phyloP scores from a whole-genome alignment of 2,113 vertebrate species.

The Microcebus griseorufus region DNA sequence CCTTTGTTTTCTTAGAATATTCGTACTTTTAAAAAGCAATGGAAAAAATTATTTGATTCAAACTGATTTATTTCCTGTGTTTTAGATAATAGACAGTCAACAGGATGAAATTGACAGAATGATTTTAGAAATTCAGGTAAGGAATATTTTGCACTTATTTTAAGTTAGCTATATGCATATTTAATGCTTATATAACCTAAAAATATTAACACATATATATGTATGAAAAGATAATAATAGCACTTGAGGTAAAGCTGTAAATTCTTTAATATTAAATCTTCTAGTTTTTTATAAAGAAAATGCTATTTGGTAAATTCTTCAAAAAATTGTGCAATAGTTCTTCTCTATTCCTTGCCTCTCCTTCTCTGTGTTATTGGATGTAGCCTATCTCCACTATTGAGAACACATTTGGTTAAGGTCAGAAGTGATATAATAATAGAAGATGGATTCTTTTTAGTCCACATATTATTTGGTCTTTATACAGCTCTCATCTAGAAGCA shows the following conservation, averaged over 20 bases:
- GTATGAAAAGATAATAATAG: neutral
- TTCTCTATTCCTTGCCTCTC: neutral
- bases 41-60: neutral
- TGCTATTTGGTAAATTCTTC: slow-evolving; percentile 11
- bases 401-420: neutral
- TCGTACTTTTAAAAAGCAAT: slow-evolving; percentile 39
- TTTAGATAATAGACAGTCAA: slow-evolving; percentile 92
- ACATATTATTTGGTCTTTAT: neutral
- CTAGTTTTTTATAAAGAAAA: neutral
- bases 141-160: slow-evolving; percentile 58
- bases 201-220: neutral
- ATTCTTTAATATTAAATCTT: slow-evolving; percentile 8
- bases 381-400: neutral
- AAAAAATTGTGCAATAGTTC: neutral
- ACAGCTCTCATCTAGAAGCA: neutral
- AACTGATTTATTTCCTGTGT: slow-evolving; percentile 61
- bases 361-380: neutral
- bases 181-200: neutral
- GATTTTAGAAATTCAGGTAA: slow-evolving; percentile 89
- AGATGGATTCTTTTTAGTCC: neutral
- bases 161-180: neutral
- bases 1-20: slow-evolving; percentile 44
- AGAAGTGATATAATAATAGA: neutral
- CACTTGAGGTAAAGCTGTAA: neutral
- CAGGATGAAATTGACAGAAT: slow-evolving; percentile 92